Evolutionary conservation across 2,113 vertebrate species (phyloP).

Genomic region (Ochotona curzoniae): DNA sequence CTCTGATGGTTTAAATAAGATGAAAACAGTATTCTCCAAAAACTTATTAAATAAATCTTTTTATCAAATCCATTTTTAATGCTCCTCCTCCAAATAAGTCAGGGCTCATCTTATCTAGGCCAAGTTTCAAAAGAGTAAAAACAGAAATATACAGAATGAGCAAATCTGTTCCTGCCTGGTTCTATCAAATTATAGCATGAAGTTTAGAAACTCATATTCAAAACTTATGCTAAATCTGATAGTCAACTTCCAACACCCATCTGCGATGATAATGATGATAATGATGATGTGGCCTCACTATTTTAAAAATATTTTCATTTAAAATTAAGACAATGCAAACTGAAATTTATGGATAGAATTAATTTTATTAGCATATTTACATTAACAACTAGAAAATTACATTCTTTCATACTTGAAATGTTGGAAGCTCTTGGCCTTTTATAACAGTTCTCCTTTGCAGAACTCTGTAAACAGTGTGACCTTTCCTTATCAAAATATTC

Average conservation of each 20-base stretch:
- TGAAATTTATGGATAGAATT: slow-evolving; percentile 71
- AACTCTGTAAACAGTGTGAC: slow-evolving; percentile 41
- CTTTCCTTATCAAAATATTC: slow-evolving; percentile 60
- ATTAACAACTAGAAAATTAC: slow-evolving; percentile 57
- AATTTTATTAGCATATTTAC: slow-evolving; percentile 72
- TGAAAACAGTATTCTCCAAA: neutral
- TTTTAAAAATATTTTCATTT: slow-evolving; percentile 43
- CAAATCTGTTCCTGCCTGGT: neutral
- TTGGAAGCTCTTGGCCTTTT: slow-evolving; percentile 57
- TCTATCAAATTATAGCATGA: neutral
- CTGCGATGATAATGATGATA: neutral
- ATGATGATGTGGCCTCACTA: slow-evolving; percentile 51
- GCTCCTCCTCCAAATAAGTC: neutral
- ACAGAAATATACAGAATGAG: neutral
- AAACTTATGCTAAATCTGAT: neutral
- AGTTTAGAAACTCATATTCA: slow-evolving; percentile 9
- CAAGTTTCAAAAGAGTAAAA: slow-evolving; percentile 22
- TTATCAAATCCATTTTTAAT: neutral
- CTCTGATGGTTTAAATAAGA: neutral
- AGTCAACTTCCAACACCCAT: slow-evolving; percentile 61
- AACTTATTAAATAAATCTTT: slow-evolving; percentile 18
- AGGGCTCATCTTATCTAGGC: slow-evolving; percentile 36
- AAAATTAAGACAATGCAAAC: slow-evolving; percentile 71
- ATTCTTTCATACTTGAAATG: slow-evolving; percentile 25
- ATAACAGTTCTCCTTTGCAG: slow-evolving; percentile 62